Evolutionary conservation across 2,888 invertebrate genomes (phyloP), one percentile per base, ranked within the genome.

Genomic region (Cephus spinipes): DNA sequence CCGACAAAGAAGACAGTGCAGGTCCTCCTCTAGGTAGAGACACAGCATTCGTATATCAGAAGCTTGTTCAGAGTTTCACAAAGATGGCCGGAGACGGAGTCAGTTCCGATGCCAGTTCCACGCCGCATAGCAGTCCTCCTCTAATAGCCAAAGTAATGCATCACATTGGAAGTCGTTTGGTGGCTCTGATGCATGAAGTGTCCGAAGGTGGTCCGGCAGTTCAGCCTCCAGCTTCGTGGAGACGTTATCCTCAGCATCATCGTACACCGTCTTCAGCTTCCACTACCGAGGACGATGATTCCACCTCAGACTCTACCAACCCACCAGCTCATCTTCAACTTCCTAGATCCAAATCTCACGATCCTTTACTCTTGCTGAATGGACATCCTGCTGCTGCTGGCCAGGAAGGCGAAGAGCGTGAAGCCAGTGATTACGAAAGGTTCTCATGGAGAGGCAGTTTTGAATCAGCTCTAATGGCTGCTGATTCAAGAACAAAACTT

Each of bases 391-490:
- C 82, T 0, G 85, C 83, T 1, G 73, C 83, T 0, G 85, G 87
- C 0, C 90, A 89, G 76, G 91, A 91, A 69, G 90, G 90, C 23
- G 90, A 90, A 74, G 91, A 91, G 81, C 88, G 92, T 9, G 96
- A 97, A 89, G 95, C 96, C 77, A 97, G 97, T 93, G 97, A 97
- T 89, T 95, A 97, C 93, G 97, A 97, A 90, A 93, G 97, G 83
- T 97, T 97, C 92, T 97, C 97, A 87, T 97, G 97, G 97, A 94
- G 97, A 81, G 97, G 97, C 84, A 97, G 97, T 92, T 97, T 97
- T 92, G 97, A 97, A 90, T 97, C 97, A n/a, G 97, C 97, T 71
- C 92, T 97, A 79, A 94, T 97, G 92, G 97, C 97, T 15, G 96
- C 97, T 2, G 97, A 97, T 91, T 97, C 97, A 12, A 93, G 97